A percentile compares a stretch with the other conserved stretches of the same genome.
These are phyloP conservation scores for Lasioglossum vierecki DNA, from an alignment of 2,888 invertebrate species.

Conservation along the genomic window DNA sequence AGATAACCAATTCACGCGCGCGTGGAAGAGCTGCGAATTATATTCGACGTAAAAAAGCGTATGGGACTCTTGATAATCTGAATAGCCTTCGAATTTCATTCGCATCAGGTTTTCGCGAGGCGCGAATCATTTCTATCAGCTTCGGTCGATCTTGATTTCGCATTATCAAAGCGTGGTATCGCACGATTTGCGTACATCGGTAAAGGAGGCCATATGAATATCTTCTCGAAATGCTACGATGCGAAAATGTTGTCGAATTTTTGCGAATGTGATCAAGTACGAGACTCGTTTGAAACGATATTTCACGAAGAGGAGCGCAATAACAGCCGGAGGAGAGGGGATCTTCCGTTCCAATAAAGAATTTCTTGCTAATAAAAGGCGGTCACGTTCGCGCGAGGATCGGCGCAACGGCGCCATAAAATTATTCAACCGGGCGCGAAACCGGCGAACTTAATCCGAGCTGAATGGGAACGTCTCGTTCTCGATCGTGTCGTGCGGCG, in stretches of 20 bases:
- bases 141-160: constrained; percentile 41
- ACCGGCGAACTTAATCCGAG: constrained; percentile 14
- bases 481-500: constrained; percentile 30
- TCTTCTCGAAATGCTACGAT: not conserved
- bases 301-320: not conserved
- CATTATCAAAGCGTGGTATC: constrained; percentile 23
- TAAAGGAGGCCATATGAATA: not conserved
- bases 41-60: constrained; percentile 27
- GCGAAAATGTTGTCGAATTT: not conserved
- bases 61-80: not conserved
- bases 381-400: constrained; percentile 12
- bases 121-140: constrained; percentile 28
- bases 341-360: not conserved
- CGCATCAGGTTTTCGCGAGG: constrained; percentile 36
- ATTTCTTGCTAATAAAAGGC: constrained; percentile 13
- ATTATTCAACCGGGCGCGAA: constrained; percentile 15
- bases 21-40: constrained; percentile 41
- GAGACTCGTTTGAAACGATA: not conserved
- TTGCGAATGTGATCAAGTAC: too few species aligned
- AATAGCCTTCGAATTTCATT: constrained; percentile 54
- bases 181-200: not conserved
- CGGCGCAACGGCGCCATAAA: constrained; percentile 8
- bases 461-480: constrained; percentile 4
- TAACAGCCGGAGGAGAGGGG: not conserved
- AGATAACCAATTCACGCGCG: not conserved